Base-by-base conservation (phyloP, 2,797 vertebrate species). In the Neomorphus geoffroyi region DNA sequence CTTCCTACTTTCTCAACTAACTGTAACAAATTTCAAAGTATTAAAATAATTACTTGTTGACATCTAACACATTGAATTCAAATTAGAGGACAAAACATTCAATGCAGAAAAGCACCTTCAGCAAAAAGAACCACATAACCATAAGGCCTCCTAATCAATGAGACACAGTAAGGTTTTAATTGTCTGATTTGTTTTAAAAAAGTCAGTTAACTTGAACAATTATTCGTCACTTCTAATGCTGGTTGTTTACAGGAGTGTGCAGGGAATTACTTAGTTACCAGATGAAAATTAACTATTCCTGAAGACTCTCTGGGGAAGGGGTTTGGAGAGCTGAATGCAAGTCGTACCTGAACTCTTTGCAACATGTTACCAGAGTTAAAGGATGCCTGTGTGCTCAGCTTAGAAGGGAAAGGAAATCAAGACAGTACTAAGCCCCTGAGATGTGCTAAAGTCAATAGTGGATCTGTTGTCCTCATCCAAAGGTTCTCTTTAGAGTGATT, bases 91-190 rank as follows among this genome's bases (percentile, higher is more conserved):
- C 72, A 30, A 80, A 82, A 74, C 61, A 16, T 23, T 27, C 3
- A 0, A 39, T 23, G 48, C 3, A 54, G 75, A 85, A 91, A 66
- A 94, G 88, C 83, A 91, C 41, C 66, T 77, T 94, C 93, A 90
- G 90, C 93, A 93, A 85, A 95, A 96, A 78, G 60, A 87, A 73
- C 64, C 75, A 8, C 80, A 51, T 80, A 92, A 87, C 64, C 41
- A 35, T n/a, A 33, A 85, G 80, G 67, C 28, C 64, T 80, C 65
- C 75, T 85, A 21, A 77, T 84, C 86, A 83, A n/a, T 80, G 86
- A 90, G 64, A 82, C 61, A 7, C 81, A 88, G 62, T 56, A 80
- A 64, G 65, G 41, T 60, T 91, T 88, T 88, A 95, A 78, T 80
- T 58, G 60, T 24, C 60, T 94, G 86, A 66, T 92, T 70, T 83